Base-by-base conservation (phyloP, 1,140 invertebrate genomes). In the Achatina immaculata region DNA sequence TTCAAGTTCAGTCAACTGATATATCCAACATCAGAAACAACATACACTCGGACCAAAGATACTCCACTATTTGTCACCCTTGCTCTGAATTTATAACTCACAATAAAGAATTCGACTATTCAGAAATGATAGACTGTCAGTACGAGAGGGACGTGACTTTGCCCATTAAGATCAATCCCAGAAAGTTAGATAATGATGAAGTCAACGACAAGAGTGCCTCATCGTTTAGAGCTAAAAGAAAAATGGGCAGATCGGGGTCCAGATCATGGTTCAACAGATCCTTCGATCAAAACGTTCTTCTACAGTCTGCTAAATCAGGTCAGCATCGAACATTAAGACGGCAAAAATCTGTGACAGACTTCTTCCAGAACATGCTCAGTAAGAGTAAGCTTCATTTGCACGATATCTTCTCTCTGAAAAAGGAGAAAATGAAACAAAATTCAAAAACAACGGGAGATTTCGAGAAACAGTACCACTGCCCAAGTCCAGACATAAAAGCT, bases 371-470 rank as follows among this genome's bases (percentile, higher is more conserved):
- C 43, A 43, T 82, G 62, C 51, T 82, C 9, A 75, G 28, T 55
- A 82, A 82, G 31, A 80, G 81, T 45, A 80, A 51, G 40, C 73
- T 73, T 4, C 81, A 82, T 42, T 36, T 82, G 11, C 81, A 82
- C 31, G 81, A 82, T 36, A 69, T 82, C 11, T 82, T 82, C 34
- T 34, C 58, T 14, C 14, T 38, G 9, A 43, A 43, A 24, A 68
- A 76, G 51, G 73, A 74, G 40, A 78, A 82, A 43, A 11, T 68
- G 7, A 72, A 40, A 16, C 6, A 36, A 11, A 66, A 21, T 19
- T 24, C 42, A 28, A 14, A 31, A 31, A 28, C 43, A 16, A 24
- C 28, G 19, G 48, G 38, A 21, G 42, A 34, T 21, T 21, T 2
- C 14, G 24, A 58, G n/a, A 43, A 1, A 28, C 3, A n/a, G 62